These are phyloP conservation scores for Anomalospiza imberbis DNA, from an alignment of 2,797 vertebrate genomes.

Conservation along the genomic window DNA sequence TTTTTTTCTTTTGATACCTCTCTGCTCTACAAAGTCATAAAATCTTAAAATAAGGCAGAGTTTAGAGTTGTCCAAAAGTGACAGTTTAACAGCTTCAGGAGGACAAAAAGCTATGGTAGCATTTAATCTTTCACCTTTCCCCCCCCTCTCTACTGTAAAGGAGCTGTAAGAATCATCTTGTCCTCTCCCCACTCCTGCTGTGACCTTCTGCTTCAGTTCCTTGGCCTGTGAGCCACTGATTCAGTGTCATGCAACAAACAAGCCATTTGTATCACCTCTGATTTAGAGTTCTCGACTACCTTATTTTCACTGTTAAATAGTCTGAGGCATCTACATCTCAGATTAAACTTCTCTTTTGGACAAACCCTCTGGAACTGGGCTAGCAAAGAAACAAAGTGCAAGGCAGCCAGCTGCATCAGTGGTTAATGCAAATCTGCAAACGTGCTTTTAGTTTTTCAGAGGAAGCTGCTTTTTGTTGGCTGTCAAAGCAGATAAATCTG, in stretches of 20 bases:
- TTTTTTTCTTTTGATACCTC: neutral
- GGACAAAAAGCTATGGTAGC: neutral
- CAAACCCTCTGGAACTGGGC: neutral
- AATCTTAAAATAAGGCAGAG: neutral
- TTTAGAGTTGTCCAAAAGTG: neutral
- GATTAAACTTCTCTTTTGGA: neutral
- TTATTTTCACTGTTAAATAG: neutral
- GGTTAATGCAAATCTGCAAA: neutral
- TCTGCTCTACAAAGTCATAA: neutral
- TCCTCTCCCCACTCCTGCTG: accelerated
- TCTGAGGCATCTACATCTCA: neutral
- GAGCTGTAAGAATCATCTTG: neutral
- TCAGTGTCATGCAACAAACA: neutral
- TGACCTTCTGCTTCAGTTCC: neutral
- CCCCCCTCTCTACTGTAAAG: neutral
- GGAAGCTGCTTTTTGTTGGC: neutral
- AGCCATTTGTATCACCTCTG: neutral
- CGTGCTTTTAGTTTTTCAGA: accelerated
- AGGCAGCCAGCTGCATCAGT: neutral
- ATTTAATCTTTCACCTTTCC: neutral
- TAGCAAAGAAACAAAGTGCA: neutral
- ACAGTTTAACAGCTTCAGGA: neutral
- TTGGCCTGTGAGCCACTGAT: neutral
- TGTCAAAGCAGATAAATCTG: neutral
- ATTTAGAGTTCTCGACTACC: neutral